Evolutionary conservation across 2,113 vertebrate species (phyloP), one percentile per base, ranked within the genome.

Genomic region (Enhydra lutris): DNA sequence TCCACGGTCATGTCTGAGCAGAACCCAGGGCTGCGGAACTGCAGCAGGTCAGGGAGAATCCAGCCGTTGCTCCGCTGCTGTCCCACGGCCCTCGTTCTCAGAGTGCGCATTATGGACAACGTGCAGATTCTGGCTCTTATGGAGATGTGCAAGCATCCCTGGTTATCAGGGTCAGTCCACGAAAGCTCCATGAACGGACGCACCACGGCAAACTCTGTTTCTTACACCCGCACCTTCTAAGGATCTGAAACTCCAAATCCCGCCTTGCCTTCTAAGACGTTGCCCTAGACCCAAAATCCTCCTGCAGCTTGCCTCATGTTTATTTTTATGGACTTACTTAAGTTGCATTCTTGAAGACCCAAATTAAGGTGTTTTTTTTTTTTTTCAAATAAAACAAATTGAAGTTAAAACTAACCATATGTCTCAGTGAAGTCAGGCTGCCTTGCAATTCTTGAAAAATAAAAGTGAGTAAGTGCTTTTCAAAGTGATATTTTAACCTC

Each of bases 401-500:
- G 97, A 98, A 98, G 78, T 98, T 98, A 98, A 98, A 98, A 97
- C 97, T 91, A 97, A 63, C 93, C 98, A 97, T 86, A 97, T 98
- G 88, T 97, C 78, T 98, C 97, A 92, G 91, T 97, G 98, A 94
- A 98, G 94, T 93, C 97, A 95, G 55, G 65, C 88, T 96, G 69
- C 39, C 63, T 81, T 79, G 82, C 74, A 94, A 91, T 93, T 98
- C 97, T 97, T 96, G 55, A 74, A 98, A 98, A 98, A 97, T 98
- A 98, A 98, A 98, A 99, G 97, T 95, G 89, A 90, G 81, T 98
- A 97, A 98, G 98, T 97, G 88, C n/a, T 96, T 98, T 98, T 98
- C 97, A 98, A 98, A 98, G 97, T 93, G 65, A 91, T 98, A 97
- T 98, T 98, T 98, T 99, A 98, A 94, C 97, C 98, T 98, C 95